phyloP scores from a whole-genome alignment of 2,113 vertebrate genomes.

The Turdus rufiventris region DNA sequence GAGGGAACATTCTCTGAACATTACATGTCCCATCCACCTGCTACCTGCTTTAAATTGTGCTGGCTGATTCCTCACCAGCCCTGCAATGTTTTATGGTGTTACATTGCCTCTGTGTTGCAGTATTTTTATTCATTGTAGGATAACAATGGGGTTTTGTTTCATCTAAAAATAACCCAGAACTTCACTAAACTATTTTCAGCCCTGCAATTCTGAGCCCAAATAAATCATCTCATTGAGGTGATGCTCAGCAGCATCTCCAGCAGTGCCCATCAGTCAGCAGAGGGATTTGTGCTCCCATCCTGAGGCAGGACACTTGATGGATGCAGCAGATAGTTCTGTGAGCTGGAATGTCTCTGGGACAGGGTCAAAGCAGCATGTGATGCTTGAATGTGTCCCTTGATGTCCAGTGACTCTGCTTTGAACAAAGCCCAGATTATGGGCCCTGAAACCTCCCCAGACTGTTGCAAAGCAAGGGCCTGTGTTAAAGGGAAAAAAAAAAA shows the following conservation, averaged over 20 bases:
- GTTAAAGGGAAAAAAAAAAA: not conserved
- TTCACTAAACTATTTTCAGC: constrained; percentile 8
- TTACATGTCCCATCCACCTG: not conserved
- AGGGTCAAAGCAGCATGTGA: not conserved
- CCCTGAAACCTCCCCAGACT: not conserved
- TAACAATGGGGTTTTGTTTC: constrained; percentile 31
- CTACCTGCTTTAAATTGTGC: not conserved
- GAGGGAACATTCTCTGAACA: not conserved
- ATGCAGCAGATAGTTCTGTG: not conserved
- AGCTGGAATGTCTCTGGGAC: not conserved
- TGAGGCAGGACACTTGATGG: not conserved
- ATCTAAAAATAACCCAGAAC: constrained; percentile 32
- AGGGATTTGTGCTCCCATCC: not conserved
- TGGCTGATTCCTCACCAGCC: not conserved
- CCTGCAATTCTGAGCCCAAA: not conserved
- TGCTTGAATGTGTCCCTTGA: not conserved
- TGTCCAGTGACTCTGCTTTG: not conserved
- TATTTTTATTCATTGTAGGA: not conserved
- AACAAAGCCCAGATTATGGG: not conserved
- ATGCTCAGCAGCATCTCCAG: constrained; percentile 18
- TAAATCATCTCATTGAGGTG: not conserved
- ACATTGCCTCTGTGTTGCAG: not conserved
- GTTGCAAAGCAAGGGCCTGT: not conserved
- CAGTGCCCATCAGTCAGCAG: constrained; percentile 9
- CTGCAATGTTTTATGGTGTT: not conserved